These are phyloP conservation scores for Bombus superbus DNA, from an alignment of 1,140 invertebrate species.

Conservation along the genomic window DNA sequence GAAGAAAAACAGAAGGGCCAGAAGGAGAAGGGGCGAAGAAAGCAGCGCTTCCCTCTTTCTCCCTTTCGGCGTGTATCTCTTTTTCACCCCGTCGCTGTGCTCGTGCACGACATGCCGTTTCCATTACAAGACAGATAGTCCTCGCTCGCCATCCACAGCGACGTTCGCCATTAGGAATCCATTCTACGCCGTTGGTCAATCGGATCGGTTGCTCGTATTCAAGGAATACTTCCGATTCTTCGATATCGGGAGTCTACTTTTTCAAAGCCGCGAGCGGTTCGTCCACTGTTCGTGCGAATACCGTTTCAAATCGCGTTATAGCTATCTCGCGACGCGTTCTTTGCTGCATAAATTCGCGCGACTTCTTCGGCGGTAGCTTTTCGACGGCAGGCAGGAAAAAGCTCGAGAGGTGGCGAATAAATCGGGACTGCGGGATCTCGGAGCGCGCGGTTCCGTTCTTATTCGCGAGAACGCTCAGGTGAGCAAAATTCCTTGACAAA, in stretches of 20 bases:
- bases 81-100: constrained; percentile 51
- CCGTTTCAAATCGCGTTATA: not conserved
- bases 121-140: constrained; percentile 79
- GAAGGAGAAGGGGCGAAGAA: constrained; percentile 65
- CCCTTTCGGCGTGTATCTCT: constrained; percentile 41
- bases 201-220: constrained; percentile 24
- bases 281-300: no score
- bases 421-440: not conserved
- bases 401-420: not conserved
- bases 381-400: not conserved
- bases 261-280: no score
- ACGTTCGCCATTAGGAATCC: constrained; percentile 73
- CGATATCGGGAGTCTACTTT: no score
- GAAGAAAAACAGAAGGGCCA: constrained; percentile 78
- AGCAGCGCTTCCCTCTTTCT: constrained; percentile 33
- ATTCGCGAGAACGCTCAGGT: not conserved
- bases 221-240: not conserved
- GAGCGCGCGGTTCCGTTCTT: not conserved
- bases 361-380: not conserved
- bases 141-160: constrained; percentile 42
- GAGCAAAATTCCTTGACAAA: not conserved
- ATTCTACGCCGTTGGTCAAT: constrained; percentile 68
- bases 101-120: constrained; percentile 66
- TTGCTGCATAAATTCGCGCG: not conserved
- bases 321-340: not conserved